Evolutionary conservation across 2,113 vertebrate genomes (phyloP), one percentile per base, ranked within the genome.

Genomic region (Hyaena hyaena): DNA sequence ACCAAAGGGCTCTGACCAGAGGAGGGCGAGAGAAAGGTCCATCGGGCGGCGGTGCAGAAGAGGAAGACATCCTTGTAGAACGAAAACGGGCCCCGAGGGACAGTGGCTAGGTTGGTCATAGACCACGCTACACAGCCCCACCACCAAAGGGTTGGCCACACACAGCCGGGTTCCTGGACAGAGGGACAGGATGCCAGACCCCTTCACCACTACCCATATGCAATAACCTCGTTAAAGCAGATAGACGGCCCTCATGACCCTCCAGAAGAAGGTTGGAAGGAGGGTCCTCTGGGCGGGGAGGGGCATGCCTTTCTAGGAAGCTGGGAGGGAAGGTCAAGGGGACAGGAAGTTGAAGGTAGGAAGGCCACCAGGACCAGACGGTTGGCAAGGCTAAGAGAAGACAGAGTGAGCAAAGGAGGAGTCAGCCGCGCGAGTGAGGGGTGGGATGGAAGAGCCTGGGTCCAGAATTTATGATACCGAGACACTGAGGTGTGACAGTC

Each of bases 251-350:
- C 35, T 43, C 84, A 21, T 28, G 61, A 24, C 12, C 61, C 26
- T 58, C 26, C 0, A 0, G 26, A 39, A 39, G 55, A 69, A 61
- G 39, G 79, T 35, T 26, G 19, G 63, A 45, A 1, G 50, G 79
- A 45, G 2, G 50, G 19, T 33, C 28, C 14, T 11, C 24, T 4
- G n/a, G 8, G 15, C 33, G 0, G 28, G 65, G 5, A 7, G 4
- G 28, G 5, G 9, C 21, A 2, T 9, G 2, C 24, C n/a, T 45
- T 58, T 83, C 66, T 71, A 48, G 35, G 65, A 35, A n/a, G 28
- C 66, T 74, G 15, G 15, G 66, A 61, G 9, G 45, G n/a, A 55
- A 45, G 66, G 31, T 50, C 21, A 10, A 68, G 48, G 65, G 48
- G 33, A 55, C 45, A 43, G n/a, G 76, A 83, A 45, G 28, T 26